Evolutionary conservation across 2,797 vertebrate genomes (phyloP), one percentile per base, ranked within the genome.

Genomic region (Esox masquinongy): DNA sequence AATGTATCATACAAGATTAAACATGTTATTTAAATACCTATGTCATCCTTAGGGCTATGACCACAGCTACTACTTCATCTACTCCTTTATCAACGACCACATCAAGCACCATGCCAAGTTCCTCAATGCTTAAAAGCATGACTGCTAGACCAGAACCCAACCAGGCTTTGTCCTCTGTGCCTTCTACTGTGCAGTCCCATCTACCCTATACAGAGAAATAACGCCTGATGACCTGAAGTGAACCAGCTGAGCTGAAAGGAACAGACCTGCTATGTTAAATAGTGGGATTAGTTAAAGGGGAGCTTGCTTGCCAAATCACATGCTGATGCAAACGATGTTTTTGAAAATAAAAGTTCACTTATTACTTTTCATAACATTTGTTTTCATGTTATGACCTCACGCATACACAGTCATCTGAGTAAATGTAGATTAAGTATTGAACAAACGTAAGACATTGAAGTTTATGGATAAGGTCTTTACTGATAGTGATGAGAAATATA

Each of bases 31-130:
- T 26, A 34, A 47, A 16, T 36, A 2, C 56, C 2, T 16, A 12
- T 75, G 73, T 72, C 66, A 79, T 8, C 87, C 74, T 72, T 84
- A 99, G 98, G 97, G 97, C 68, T 99, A 98, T 0, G 97, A 99
- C 88, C 98, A 99, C 91, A 98, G 97, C 92, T 99, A 97, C 91
- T 99, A 91, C 92, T 99, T 99, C 87, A 95, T 99, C 73, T 94
- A 95, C 81, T 96, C 96, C 0, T 99, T 97, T 86, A 94, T 99
- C 79, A 89, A 90, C 1, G 96, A 99, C 84, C 97, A 99, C 92
- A 95, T 99, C 93, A 95, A 95, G 79, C 98, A 99, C 76, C 98
- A 99, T 29, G 95, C 96, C 82, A 99, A 98, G 87, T 97, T 94
- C 89, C 95, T 99, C 82, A 97, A 94, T 6, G 96, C 94, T 59